Conservation (phyloP, 1,140 invertebrate species). For the Lucilia sericata region DNA sequence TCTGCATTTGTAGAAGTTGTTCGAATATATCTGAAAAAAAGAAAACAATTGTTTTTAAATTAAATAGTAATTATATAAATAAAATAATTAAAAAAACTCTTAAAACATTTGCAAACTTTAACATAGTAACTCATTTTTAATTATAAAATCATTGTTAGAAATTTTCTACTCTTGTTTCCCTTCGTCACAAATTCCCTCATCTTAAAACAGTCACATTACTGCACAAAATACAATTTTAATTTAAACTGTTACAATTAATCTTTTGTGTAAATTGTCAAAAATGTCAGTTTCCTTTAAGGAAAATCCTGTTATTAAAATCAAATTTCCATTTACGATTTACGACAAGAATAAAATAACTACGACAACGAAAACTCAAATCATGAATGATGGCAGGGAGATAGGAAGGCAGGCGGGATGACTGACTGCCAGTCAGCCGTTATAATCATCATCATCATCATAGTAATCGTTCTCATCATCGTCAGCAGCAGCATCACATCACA, state of each 20-base stretch:
- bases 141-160: too few relatives aligned
- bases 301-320: conserved; percentile 29
- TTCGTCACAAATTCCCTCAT: too few relatives aligned
- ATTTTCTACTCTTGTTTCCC: too few relatives aligned
- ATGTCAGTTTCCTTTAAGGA: conserved; percentile 29
- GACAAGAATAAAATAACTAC: neutral
- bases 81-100: too few relatives aligned
- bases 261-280: conserved; percentile 20
- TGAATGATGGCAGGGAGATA: neutral
- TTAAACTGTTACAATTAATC: conserved; percentile 29
- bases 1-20: too few relatives aligned
- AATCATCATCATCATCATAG: neutral
- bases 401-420: neutral
- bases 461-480: neutral
- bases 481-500: neutral
- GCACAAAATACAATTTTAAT: neutral
- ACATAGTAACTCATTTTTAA: too few relatives aligned
- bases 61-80: too few relatives aligned
- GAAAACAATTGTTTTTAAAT: too few relatives aligned
- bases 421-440: neutral
- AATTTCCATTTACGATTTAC: conserved; percentile 15
- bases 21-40: too few relatives aligned
- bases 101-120: too few relatives aligned
- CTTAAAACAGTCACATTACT: too few relatives aligned
- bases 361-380: neutral